Conservation (phyloP, 1,140 invertebrate genomes). For the Hyphantria cunea region DNA sequence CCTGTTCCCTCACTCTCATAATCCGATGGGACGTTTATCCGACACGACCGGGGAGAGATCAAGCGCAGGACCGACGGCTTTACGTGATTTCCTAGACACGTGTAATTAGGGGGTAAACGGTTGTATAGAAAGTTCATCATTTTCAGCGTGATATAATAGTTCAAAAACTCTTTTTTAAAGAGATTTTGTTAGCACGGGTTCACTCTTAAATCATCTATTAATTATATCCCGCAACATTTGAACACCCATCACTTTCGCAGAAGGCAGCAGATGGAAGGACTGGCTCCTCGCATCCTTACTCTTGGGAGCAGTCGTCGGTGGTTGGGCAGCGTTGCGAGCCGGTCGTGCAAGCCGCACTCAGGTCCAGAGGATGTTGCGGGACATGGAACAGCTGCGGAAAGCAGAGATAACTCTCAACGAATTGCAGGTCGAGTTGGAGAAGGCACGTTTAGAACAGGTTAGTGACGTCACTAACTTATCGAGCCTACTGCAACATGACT, state of each 20-base stretch:
- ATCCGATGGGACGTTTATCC: no score
- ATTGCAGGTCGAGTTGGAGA: conserved; percentile 88
- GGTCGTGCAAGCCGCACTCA: conserved; percentile 93
- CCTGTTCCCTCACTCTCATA: no score
- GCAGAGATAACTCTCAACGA: conserved; percentile 93
- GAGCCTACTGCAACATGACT: no score
- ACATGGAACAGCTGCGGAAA: conserved; percentile 95
- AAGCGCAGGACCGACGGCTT: no score
- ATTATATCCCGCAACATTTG: neutral
- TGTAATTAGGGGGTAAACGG: no score
- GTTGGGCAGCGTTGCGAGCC: conserved; percentile 94
- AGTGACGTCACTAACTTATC: conserved; percentile 6
- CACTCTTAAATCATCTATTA: no score
- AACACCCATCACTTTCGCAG: conserved; percentile 59
- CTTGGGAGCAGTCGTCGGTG: conserved; percentile 92
- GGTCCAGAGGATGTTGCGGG: conserved; percentile 93
- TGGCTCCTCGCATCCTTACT: conserved; percentile 91
- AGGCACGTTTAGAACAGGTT: conserved; percentile 80
- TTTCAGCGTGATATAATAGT: no score
- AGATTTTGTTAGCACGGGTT: no score
- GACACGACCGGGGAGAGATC: no score
- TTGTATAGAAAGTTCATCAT: no score
- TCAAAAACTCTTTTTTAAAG: no score
- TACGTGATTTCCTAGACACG: no score
- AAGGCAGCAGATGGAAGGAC: conserved; percentile 93